These are phyloP conservation scores for Drosophila pallidifrons DNA, from an alignment of 1,140 invertebrate genomes.

Conservation along the genomic window DNA sequence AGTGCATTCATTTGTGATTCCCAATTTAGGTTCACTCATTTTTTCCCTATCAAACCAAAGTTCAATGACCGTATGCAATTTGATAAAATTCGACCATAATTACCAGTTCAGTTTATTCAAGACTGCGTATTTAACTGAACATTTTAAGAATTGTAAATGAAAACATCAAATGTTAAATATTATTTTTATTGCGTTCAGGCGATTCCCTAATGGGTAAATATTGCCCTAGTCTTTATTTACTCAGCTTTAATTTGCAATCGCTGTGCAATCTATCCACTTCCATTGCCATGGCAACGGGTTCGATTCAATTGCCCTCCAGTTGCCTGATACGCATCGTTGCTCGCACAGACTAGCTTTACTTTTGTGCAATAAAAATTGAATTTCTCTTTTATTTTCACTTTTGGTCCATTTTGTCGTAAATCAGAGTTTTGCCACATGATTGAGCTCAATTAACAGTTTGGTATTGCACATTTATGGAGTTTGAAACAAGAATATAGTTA, in stretches of 20 bases:
- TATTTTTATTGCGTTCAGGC: not conserved
- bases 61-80: no score
- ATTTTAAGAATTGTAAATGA: no score
- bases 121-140: no score
- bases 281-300: conserved; percentile 26
- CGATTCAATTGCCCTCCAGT: conserved; percentile 26
- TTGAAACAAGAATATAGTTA: not conserved
- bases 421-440: conserved; percentile 44
- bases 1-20: conserved; percentile 17
- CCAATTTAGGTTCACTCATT: no score
- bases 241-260: conserved; percentile 25
- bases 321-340: conserved; percentile 29
- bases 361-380: not conserved
- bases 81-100: no score
- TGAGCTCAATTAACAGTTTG: conserved; percentile 48
- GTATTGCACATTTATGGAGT: conserved; percentile 20
- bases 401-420: conserved; percentile 17
- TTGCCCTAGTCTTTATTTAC: not conserved
- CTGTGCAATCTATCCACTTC: conserved; percentile 19
- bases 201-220: not conserved
- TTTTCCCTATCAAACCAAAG: no score
- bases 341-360: not conserved
- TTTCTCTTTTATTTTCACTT: conserved; percentile 19
- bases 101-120: no score
- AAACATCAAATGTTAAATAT: not conserved